Evolutionary conservation across 2,797 vertebrate genomes (phyloP).

Genomic region (Cygnus olor): DNA sequence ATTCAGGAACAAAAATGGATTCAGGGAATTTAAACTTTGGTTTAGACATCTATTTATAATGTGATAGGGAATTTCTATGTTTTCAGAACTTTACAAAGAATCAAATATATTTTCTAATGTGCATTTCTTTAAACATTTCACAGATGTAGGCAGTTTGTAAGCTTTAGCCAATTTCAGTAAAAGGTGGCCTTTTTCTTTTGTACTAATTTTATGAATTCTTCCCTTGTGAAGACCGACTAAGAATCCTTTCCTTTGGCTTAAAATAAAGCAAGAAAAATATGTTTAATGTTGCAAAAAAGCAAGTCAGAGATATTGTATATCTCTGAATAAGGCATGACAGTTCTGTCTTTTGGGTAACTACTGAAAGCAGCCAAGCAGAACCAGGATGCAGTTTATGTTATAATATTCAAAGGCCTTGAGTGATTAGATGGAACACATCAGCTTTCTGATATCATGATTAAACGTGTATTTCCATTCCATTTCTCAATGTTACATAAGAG

Average conservation of each 20-base stretch:
- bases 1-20: background rate
- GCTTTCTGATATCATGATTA: background rate
- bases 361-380: background rate
- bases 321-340: background rate
- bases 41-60: background rate
- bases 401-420: background rate
- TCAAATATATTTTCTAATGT: constrained; percentile 1
- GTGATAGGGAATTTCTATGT: background rate
- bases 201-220: background rate
- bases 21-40: background rate
- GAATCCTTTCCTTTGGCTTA: background rate
- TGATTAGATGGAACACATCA: background rate
- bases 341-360: background rate
- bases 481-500: background rate
- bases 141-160: background rate
- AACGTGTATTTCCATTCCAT: background rate
- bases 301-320: too few species aligned
- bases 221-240: background rate
- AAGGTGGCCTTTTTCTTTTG: background rate
- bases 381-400: background rate
- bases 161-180: background rate
- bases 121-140: background rate
- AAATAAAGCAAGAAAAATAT: background rate
- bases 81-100: constrained; percentile 2
- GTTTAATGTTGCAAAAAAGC: background rate